Percentiles rank a stretch among this genome's conserved stretches.
These are phyloP conservation scores for Steinernema carpocapsae DNA, from an alignment of 2,888 invertebrate species.

Conservation along the genomic window DNA sequence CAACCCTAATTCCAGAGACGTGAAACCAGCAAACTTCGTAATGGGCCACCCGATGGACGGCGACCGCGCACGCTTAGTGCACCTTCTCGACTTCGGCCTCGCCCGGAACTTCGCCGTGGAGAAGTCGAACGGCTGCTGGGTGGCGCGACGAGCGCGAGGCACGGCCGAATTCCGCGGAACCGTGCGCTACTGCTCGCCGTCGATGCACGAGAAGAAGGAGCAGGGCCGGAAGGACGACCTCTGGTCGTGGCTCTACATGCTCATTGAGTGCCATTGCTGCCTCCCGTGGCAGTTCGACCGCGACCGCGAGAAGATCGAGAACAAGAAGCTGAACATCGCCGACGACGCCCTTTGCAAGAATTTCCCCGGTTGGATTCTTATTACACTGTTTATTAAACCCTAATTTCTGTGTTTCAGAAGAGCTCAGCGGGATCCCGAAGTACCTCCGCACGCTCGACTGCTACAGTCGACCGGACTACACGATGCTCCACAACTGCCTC, in stretches of 20 bases:
- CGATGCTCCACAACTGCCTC: constrained; percentile 40
- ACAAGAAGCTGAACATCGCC: constrained; percentile 48
- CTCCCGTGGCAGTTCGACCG: constrained; percentile 59
- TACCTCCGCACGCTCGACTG: constrained; percentile 50
- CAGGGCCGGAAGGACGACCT: constrained; percentile 52
- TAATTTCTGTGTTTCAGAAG: constrained; percentile 40
- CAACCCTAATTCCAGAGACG: constrained; percentile 36
- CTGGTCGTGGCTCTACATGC: constrained; percentile 42
- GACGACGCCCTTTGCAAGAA: constrained; percentile 49
- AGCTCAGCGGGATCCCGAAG: constrained; percentile 44
- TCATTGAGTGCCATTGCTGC: constrained; percentile 74
- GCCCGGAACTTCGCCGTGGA: constrained; percentile 33
- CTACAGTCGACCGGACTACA: constrained; percentile 56
- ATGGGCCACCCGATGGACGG: constrained; percentile 53
- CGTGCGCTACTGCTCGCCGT: constrained; percentile 57
- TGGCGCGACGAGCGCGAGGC: constrained; percentile 53
- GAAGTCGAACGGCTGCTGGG: constrained; percentile 43
- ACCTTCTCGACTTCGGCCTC: constrained; percentile 60
- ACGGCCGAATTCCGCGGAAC: constrained; percentile 64
- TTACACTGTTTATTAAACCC: not conserved
- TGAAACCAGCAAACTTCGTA: constrained; percentile 56
- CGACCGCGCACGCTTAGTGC: constrained; percentile 51
- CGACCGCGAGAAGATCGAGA: constrained; percentile 45
- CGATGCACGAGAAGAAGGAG: constrained; percentile 55
- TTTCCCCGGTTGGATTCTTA: constrained; percentile 48